These are phyloP conservation scores for Phainopepla nitens DNA, from an alignment of 2,113 vertebrate genomes.

Conservation along the genomic window DNA sequence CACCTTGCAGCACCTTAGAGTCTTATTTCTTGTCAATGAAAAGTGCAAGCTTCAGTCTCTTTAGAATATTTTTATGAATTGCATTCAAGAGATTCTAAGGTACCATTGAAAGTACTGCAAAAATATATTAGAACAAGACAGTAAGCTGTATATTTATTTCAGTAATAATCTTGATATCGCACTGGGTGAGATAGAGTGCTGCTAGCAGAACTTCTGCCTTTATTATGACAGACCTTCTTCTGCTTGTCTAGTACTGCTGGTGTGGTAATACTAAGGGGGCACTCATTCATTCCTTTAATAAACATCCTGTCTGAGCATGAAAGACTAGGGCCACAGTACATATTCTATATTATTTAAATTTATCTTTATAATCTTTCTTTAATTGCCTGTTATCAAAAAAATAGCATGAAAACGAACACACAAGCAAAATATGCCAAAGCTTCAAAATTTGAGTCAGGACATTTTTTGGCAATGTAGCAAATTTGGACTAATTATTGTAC, in stretches of 20 bases:
- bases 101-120: neutral
- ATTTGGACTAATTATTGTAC: slow-evolving; percentile 19
- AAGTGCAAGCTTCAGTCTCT: neutral
- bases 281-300: neutral
- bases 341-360: neutral
- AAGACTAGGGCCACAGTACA: neutral
- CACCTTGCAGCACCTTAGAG: neutral
- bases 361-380: neutral
- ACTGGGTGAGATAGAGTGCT: neutral
- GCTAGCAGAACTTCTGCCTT: neutral
- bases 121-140: neutral
- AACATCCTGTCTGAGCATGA: neutral
- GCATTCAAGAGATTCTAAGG: neutral
- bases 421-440: neutral
- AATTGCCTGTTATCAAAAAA: neutral
- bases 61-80: neutral
- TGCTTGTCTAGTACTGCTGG: neutral
- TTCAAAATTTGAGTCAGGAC: neutral
- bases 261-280: neutral
- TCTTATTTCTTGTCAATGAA: neutral
- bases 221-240: neutral
- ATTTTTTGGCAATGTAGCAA: slow-evolving; percentile 10
- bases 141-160: neutral
- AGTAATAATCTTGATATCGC: neutral
- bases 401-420: neutral